Percentiles rank a stretch among this genome's conserved stretches.
These are phyloP conservation scores for Patella depressa DNA, from an alignment of 2,888 invertebrate species.

Conservation along the genomic window DNA sequence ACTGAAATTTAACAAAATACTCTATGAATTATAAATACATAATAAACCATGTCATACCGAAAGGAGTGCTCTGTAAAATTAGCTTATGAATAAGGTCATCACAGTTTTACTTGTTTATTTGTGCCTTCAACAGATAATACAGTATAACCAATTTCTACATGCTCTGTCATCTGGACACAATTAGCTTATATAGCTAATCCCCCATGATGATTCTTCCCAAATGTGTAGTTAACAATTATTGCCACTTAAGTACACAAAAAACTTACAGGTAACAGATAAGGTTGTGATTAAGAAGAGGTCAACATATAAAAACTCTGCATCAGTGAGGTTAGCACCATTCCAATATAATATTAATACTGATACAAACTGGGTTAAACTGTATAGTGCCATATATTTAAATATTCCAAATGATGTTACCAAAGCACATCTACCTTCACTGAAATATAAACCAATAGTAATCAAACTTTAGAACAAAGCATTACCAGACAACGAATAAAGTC, in stretches of 20 bases:
- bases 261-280: constrained; percentile 85
- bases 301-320: constrained; percentile 90
- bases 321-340: constrained; percentile 80
- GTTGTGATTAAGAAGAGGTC: constrained; percentile 91
- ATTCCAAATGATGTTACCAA: constrained; percentile 90
- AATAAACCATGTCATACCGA: no score
- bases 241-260: no score
- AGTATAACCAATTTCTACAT: no score
- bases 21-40: neutral
- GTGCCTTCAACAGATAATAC: no score
- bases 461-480: neutral
- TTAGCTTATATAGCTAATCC: no score
- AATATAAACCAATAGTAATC: constrained; percentile 21
- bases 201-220: no score
- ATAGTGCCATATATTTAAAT: constrained; percentile 92
- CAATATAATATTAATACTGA: constrained; percentile 42
- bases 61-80: no score
- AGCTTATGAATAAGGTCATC: no score
- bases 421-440: constrained; percentile 79
- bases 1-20: constrained; percentile 50
- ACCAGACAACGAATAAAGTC: neutral
- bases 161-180: no score
- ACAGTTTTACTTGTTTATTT: no score
- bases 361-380: constrained; percentile 87
- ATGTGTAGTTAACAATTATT: no score